Base-by-base conservation (phyloP, 1,140 invertebrate species). In the Oscheius sp. region DNA sequence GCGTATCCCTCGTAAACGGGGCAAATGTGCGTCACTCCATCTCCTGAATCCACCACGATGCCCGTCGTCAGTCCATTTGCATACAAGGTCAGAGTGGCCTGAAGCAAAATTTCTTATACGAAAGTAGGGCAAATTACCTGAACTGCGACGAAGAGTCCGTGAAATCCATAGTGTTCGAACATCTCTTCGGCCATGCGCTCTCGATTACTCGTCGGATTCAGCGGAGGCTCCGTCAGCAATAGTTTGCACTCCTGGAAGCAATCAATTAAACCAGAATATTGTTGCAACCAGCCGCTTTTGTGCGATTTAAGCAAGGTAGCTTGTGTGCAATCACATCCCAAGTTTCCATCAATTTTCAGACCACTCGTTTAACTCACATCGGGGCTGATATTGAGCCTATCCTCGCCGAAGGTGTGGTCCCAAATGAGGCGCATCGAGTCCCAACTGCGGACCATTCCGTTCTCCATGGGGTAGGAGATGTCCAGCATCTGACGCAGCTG, bases 401-500 rank as follows among this genome's bases (percentile, higher is more conserved):
- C 91, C 13, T 91, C 90, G 7, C 96, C 95, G 87, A 99, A 99
- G 28, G 97, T 99, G 86, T 99, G 97, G 86, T 99, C 95, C 93
- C 95, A 99, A 2, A 99, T 90, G 87, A 97, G 94, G 79, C 92
- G 92, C 97, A 99, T 99, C 82, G 99, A 96, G 72, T 97, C 93
- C 96, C 96, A 99, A 87, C 97, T 97, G 38, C 87, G 77, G 20
- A 92, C 91, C 83, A 91, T 91, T 65, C 97, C 97, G 90, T 99
- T 99, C 87, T 99, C 95, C 97, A 99, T 99, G 0, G 97, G 97
- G 88, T 99, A 99, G 85, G 92, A 95, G 38, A 99, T 92, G 88
- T 99, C 95, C 68, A 99, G 87, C 90, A 98, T 92, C 13, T 95
- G 97, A 59, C 96, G 88, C 55, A 99, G 87, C 85, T 95, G 91